These are phyloP conservation scores for Pogonomyrmex californicus DNA, from an alignment of 1,140 invertebrate species.

Conservation along the genomic window DNA sequence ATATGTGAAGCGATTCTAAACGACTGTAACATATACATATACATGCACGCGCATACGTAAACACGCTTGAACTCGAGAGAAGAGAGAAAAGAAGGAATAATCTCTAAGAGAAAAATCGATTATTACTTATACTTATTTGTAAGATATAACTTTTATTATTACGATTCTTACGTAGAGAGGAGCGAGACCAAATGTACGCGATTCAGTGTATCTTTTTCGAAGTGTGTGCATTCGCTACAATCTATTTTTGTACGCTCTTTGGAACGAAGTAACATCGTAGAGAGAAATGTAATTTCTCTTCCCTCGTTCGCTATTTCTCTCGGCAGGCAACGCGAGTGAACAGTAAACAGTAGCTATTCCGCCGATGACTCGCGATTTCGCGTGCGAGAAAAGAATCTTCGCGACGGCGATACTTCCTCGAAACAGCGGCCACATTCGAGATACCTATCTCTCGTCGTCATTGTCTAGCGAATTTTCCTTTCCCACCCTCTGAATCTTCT, in stretches of 20 bases:
- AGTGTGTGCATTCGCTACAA: not conserved
- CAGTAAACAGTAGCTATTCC: slow-evolving; percentile 36
- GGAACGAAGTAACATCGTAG: not conserved
- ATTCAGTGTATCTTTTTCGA: not conserved
- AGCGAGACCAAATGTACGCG: not conserved
- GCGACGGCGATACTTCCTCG: not conserved
- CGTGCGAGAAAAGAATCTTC: not conserved
- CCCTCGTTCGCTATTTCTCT: not conserved
- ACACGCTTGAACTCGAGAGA: not conserved
- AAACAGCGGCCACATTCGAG: not conserved
- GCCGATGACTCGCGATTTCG: slow-evolving; percentile 40
- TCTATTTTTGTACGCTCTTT: not conserved
- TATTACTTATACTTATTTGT: not conserved
- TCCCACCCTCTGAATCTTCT: not conserved
- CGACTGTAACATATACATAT: not conserved
- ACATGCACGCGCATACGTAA: no score
- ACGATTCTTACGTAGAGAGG: not conserved
- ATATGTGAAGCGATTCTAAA: not conserved
- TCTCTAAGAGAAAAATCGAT: not conserved
- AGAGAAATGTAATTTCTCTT: slow-evolving; percentile 16
- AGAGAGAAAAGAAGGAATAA: not conserved
- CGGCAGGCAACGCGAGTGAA: slow-evolving; percentile 23
- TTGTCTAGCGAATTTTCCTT: slow-evolving; percentile 33
- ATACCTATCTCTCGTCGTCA: slow-evolving; percentile 25
- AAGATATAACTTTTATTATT: not conserved